Evolutionary conservation across 1,140 invertebrate species (phyloP).

Genomic region (Euura saliciscinereae): DNA sequence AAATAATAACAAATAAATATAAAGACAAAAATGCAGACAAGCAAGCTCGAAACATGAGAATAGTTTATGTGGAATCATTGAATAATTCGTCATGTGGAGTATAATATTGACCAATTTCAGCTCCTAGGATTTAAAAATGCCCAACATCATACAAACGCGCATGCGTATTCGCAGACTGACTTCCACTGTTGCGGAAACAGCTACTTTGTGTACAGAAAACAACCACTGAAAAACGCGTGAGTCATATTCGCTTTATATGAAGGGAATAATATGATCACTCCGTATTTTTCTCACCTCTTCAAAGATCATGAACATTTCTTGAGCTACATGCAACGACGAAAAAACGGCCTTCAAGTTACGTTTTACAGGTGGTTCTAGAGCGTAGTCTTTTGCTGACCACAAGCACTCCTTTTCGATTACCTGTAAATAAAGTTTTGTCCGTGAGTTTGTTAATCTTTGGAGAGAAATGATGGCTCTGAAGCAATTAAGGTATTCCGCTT

Average conservation of each 20-base stretch:
- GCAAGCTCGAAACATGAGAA: constrained; percentile 14
- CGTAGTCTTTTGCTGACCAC: constrained; percentile 61
- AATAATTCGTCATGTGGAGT: neutral
- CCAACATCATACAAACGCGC: neutral
- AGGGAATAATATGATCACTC: too few relatives aligned
- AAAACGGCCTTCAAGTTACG: constrained; percentile 58
- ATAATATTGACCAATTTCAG: too few relatives aligned
- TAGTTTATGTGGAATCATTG: neutral
- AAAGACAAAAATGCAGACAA: too few relatives aligned
- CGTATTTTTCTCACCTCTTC: constrained; percentile 45
- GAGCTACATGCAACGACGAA: constrained; percentile 45
- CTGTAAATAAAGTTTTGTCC: constrained; percentile 35
- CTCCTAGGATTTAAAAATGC: neutral
- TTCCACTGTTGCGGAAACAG: neutral
- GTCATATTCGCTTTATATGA: too few relatives aligned
- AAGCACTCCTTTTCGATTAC: constrained; percentile 51
- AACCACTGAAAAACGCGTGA: too few relatives aligned
- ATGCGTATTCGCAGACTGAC: neutral
- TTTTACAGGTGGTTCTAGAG: constrained; percentile 47
- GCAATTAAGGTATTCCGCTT: constrained; percentile 7
- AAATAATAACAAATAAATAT: too few relatives aligned
- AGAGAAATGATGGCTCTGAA: constrained; percentile 13
- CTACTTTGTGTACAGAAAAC: neutral
- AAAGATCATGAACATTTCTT: constrained; percentile 57
- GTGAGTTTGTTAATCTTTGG: neutral